These are phyloP conservation scores for Tachuris rubrigastra DNA, from an alignment of 2,113 vertebrate genomes.

Conservation along the genomic window DNA sequence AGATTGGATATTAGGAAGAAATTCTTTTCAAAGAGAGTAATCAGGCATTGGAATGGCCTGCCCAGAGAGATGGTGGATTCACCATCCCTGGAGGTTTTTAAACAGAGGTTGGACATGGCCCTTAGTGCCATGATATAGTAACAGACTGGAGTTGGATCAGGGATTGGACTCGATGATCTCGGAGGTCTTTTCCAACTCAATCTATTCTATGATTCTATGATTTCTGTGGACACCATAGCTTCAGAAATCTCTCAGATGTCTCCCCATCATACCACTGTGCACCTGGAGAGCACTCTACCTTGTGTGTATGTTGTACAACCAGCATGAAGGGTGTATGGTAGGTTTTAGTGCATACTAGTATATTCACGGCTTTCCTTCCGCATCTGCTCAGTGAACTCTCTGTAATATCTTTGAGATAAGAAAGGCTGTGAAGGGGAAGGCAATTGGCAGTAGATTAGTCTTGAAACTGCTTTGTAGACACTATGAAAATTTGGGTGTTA, in stretches of 20 bases:
- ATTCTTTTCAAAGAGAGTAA: too few species aligned
- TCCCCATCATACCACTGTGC: not conserved
- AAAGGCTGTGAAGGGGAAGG: not conserved
- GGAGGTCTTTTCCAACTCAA: too few species aligned
- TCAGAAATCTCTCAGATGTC: not conserved
- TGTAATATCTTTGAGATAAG: not conserved
- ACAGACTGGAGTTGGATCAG: too few species aligned
- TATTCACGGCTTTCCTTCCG: not conserved
- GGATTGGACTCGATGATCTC: too few species aligned
- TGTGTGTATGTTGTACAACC: not conserved
- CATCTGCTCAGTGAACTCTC: not conserved
- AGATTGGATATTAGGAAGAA: too few species aligned
- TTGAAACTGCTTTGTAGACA: not conserved
- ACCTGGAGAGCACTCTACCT: not conserved
- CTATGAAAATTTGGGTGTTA: not conserved
- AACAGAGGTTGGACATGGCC: too few species aligned
- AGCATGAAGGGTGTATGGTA: not conserved
- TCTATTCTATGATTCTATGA: too few species aligned
- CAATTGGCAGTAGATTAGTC: not conserved
- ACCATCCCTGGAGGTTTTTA: too few species aligned
- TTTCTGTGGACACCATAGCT: not conserved
- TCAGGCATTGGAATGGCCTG: too few species aligned
- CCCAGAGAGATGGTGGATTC: too few species aligned
- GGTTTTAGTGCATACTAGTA: not conserved
- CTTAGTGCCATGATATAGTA: too few species aligned